Evolutionary conservation across 1,140 invertebrate genomes (phyloP).

Genomic region (Limonius californicus): DNA sequence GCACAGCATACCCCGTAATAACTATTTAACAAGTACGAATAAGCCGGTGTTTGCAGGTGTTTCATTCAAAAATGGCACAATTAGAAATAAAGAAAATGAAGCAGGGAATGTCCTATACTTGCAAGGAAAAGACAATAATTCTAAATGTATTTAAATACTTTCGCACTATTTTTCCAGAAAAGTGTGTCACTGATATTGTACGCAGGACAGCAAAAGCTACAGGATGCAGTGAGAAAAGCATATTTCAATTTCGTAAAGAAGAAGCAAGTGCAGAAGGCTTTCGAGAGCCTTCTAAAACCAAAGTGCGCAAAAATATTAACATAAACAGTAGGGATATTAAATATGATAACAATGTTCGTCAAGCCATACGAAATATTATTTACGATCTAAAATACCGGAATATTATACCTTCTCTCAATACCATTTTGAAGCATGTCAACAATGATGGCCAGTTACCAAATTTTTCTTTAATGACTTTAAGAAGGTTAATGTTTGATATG

Average conservation of each 20-base stretch:
- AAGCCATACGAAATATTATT: constrained; percentile 37
- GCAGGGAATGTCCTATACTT: constrained; percentile 43
- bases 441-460: constrained; percentile 33
- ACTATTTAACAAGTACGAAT: too few species aligned
- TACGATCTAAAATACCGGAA: constrained; percentile 41
- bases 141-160: constrained; percentile 45
- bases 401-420: constrained; percentile 38
- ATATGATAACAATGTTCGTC: constrained; percentile 37
- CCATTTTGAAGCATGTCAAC: constrained; percentile 41
- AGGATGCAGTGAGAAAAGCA: constrained; percentile 43
- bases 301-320: constrained; percentile 40
- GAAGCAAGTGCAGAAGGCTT: constrained; percentile 41
- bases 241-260: constrained; percentile 44
- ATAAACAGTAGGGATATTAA: constrained; percentile 42
- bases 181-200: constrained; percentile 41
- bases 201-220: constrained; percentile 40
- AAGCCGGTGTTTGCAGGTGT: too few species aligned
- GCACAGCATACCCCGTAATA: too few species aligned
- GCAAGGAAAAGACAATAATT: constrained; percentile 44
- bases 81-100: constrained; percentile 43
- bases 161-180: constrained; percentile 33
- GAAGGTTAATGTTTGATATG: constrained; percentile 42
- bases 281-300: constrained; percentile 41
- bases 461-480: constrained; percentile 42
- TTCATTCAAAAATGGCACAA: constrained; percentile 14